Base-by-base conservation (phyloP, 2,888 invertebrate species). In the Coenonympha glycerion region DNA sequence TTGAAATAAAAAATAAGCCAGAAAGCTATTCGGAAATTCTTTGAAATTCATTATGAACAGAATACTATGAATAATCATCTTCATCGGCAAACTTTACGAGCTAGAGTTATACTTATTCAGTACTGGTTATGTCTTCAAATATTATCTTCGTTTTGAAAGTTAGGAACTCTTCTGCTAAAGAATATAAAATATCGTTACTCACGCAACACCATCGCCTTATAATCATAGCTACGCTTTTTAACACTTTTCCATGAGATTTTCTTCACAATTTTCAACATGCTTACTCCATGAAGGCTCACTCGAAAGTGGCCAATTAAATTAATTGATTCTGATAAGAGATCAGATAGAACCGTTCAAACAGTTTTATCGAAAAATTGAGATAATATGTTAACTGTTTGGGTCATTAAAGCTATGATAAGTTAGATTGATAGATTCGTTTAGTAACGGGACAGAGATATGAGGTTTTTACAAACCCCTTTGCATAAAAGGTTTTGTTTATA, bases 181-280 rank as follows among this genome's bases (percentile, higher is more conserved):
- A 18, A 3, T 6, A 9, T 9, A 9, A 34, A 19, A 36, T 9
- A n/a, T n/a, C 5, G n/a, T 3, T 18, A 75, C 79, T 76, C 55
- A 79, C 80, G 69, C 18, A 79, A 60, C 47, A 76, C 57, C 65
- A 75, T 67, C 36, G 73, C 71, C 53, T 68, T 54, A 9, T 62
- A 51, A 0, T 60, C 54, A 47, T 53, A 52, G 2, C 65, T 55
- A 28, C 68, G 63, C 56, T 66, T 77, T 57, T 70, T 74, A 19
- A 75, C 60, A 16, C 55, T 48, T 62, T 75, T 73, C 78, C 77
- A 79, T 55, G 64, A 56, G 8, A 56, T 53, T 49, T 42, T 57
- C 57, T 65, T 69, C 21, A 49, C 53, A 58, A 70, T 68, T 53
- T 61, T 52, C 46, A 52, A 50, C 50, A 50, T 53, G 30, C 55